Evolutionary conservation across 2,797 vertebrate genomes (phyloP).

Genomic region (Spatula clypeata): DNA sequence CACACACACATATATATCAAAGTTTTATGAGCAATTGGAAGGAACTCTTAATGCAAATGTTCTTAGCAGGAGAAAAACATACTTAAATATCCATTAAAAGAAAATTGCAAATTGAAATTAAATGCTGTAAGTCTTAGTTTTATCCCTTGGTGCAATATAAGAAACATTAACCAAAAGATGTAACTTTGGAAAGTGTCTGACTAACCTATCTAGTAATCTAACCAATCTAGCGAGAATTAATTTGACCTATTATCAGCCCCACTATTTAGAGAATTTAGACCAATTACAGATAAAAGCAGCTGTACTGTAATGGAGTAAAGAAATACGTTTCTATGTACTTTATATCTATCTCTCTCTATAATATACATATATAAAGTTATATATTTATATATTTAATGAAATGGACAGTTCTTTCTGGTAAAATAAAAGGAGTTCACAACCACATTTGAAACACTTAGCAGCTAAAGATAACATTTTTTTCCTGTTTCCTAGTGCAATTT

Average conservation of each 20-base stretch:
- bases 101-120: neutral
- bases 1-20: neutral
- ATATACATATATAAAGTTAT: neutral
- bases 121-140: neutral
- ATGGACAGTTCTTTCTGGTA: conserved; percentile 23
- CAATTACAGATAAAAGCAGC: no score
- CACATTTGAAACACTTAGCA: conserved; percentile 30
- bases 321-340: no score
- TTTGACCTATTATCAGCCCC: neutral
- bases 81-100: neutral
- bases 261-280: neutral
- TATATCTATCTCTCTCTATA: no score
- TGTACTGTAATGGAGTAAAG: no score
- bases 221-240: neutral
- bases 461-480: conserved; percentile 46
- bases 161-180: neutral
- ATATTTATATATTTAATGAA: neutral
- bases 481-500: neutral
- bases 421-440: neutral
- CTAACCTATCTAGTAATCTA: conserved; percentile 13
- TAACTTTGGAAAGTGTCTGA: neutral
- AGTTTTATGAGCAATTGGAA: neutral
- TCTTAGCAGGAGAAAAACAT: neutral
- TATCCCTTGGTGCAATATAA: neutral
- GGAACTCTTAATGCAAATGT: neutral